Percentiles rank a stretch among this genome's conserved stretches.
phyloP scores from a whole-genome alignment of 2,888 invertebrate species.

The Cheilosia impressa region DNA sequence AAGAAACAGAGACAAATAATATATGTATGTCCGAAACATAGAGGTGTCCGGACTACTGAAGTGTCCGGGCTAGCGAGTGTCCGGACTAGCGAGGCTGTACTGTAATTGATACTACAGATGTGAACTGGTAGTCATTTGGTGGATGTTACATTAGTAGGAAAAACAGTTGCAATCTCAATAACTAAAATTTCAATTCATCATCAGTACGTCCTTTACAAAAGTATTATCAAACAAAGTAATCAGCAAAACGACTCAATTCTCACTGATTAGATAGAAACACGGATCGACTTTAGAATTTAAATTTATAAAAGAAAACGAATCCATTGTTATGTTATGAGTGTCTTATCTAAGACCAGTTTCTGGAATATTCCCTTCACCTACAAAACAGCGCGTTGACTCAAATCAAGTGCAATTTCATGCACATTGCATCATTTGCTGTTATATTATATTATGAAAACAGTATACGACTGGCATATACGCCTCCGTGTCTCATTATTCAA shows the following conservation, averaged over 20 bases:
- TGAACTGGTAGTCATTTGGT: too few relatives aligned
- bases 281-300: constrained; percentile 7
- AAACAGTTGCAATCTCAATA: too few relatives aligned
- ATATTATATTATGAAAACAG: not conserved
- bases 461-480: not conserved
- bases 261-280: constrained; percentile 24
- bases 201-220: not conserved
- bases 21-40: too few relatives aligned
- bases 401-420: constrained; percentile 79
- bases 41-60: too few relatives aligned
- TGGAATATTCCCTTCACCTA: constrained; percentile 13
- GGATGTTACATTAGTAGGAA: too few relatives aligned
- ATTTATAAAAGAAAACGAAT: not conserved
- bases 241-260: constrained; percentile 15
- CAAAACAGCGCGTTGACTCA: constrained; percentile 77
- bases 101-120: not conserved
- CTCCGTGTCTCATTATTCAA: constrained; percentile 41
- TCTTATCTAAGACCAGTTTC: constrained; percentile 3
- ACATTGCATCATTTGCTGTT: constrained; percentile 67
- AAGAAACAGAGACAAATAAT: too few relatives aligned
- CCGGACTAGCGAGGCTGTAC: too few relatives aligned
- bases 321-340: not conserved
- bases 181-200: constrained; percentile 48
- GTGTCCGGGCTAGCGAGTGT: too few relatives aligned
- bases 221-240: constrained; percentile 19